Percentiles rank a stretch among this genome's conserved stretches.
phyloP scores from a whole-genome alignment of 1,140 invertebrate species.

The Diorhabda elongata region DNA sequence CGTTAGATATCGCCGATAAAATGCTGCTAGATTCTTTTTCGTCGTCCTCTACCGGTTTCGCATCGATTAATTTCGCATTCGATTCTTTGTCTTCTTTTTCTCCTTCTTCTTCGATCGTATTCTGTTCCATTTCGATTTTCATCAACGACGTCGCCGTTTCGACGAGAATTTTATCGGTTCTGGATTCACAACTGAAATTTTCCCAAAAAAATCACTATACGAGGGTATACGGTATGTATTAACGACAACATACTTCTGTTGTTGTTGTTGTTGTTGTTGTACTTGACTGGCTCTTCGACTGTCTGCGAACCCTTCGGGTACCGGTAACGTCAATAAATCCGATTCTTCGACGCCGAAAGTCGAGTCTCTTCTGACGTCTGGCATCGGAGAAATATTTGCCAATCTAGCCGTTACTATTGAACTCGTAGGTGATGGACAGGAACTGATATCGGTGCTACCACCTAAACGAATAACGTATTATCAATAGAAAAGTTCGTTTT shows the following conservation, averaged over 20 bases:
- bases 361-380: conserved; percentile 63
- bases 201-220: background rate
- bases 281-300: conserved; percentile 54
- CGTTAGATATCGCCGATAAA: conserved; percentile 63
- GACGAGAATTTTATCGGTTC: conserved; percentile 35
- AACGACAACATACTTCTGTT: background rate
- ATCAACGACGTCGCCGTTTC: conserved; percentile 37
- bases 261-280: conserved; percentile 21
- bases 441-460: conserved; percentile 53
- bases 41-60: conserved; percentile 31
- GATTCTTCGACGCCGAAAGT: conserved; percentile 55
- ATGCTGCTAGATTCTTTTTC: conserved; percentile 53
- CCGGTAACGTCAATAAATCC: conserved; percentile 53
- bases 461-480: background rate
- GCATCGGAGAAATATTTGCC: conserved; percentile 62
- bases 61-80: conserved; percentile 19
- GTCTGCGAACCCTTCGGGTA: conserved; percentile 72
- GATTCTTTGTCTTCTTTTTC: conserved; percentile 29
- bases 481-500: background rate
- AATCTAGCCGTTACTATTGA: conserved; percentile 38
- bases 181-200: conserved; percentile 14
- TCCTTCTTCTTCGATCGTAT: conserved; percentile 28
- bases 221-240: background rate
- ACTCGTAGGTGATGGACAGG: conserved; percentile 58
- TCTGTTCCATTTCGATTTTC: conserved; percentile 33